phyloP scores from a whole-genome alignment of 2,113 vertebrate genomes.

The Chionodraco myersi region DNA sequence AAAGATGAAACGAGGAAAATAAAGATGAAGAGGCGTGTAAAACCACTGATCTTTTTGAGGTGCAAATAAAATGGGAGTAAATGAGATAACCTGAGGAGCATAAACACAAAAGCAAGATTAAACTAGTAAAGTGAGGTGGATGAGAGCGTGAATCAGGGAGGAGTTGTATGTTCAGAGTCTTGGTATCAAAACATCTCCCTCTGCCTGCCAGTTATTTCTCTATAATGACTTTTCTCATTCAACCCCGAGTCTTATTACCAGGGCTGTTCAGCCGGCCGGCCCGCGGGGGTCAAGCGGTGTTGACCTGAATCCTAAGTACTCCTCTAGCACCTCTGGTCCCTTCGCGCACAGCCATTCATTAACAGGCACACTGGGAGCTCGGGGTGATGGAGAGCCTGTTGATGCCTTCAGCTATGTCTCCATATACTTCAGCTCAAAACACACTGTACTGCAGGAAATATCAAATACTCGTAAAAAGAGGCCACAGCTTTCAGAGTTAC shows the following conservation, averaged over 20 bases:
- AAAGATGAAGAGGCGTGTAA: constrained; percentile 52
- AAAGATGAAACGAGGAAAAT: constrained; percentile 39
- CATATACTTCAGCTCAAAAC: constrained; percentile 5
- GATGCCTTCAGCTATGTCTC: constrained; percentile 26
- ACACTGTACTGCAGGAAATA: neutral
- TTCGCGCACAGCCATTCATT: constrained; percentile 51
- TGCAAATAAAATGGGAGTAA: constrained; percentile 39
- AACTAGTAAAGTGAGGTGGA: constrained; percentile 43
- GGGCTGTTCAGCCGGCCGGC: constrained; percentile 38
- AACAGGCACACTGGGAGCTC: constrained; percentile 8
- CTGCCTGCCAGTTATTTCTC: constrained; percentile 26
- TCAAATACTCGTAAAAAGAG: constrained; percentile 23
- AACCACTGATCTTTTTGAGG: constrained; percentile 48
- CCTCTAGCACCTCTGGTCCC: constrained; percentile 39
- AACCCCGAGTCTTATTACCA: constrained; percentile 54
- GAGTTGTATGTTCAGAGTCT: constrained; percentile 40
- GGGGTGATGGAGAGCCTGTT: neutral
- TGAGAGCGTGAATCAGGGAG: constrained; percentile 31
- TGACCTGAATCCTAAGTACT: constrained; percentile 71
- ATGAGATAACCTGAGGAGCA: constrained; percentile 47
- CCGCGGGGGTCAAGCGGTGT: constrained; percentile 61
- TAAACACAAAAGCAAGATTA: constrained; percentile 35
- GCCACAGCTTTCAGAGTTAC: constrained; percentile 23
- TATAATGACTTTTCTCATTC: constrained; percentile 62
- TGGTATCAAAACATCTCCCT: constrained; percentile 43